Percentiles rank a stretch among this genome's conserved stretches.
These are phyloP conservation scores for Sinopyrophorus schimmeli DNA, from an alignment of 2,888 invertebrate species.

Conservation along the genomic window DNA sequence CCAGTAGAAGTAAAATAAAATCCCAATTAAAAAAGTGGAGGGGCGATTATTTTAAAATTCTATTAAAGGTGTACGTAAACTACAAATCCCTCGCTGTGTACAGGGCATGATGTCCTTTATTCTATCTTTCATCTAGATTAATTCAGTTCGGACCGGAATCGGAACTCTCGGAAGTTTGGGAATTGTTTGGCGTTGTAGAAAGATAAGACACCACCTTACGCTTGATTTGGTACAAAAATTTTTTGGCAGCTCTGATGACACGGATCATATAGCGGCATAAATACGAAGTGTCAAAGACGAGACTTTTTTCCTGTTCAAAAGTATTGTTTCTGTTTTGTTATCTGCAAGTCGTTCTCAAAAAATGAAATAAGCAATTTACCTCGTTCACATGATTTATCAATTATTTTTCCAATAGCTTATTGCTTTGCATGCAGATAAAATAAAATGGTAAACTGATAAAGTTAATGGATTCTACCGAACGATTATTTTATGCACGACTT, in stretches of 20 bases:
- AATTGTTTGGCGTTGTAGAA: constrained; percentile 40
- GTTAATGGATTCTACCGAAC: constrained; percentile 20
- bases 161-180: constrained; percentile 36
- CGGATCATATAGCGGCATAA: constrained; percentile 27
- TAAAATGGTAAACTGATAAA: constrained; percentile 18
- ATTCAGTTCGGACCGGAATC: constrained; percentile 38
- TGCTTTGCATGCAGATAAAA: constrained; percentile 21
- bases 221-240: constrained; percentile 33
- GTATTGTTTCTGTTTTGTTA: constrained; percentile 26
- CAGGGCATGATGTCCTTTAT: constrained; percentile 33
- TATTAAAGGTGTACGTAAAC: constrained; percentile 2
- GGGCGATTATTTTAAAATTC: background rate
- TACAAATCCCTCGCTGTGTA: constrained; percentile 31
- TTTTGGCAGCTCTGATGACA: constrained; percentile 32
- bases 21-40: too few relatives aligned
- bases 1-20: too few relatives aligned
- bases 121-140: constrained; percentile 38
- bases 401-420: constrained; percentile 17
- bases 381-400: constrained; percentile 20
- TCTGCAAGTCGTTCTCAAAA: constrained; percentile 11
- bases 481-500: constrained; percentile 19
- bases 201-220: constrained; percentile 39
- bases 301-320: constrained; percentile 16
- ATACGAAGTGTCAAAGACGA: constrained; percentile 26
- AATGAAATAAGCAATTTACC: constrained; percentile 19